Percentiles rank a stretch among this genome's conserved stretches.
Evolutionary conservation across 92 coral and sea anemone genomes (phyloP).

Genomic region (Phymanthus crucifer): DNA sequence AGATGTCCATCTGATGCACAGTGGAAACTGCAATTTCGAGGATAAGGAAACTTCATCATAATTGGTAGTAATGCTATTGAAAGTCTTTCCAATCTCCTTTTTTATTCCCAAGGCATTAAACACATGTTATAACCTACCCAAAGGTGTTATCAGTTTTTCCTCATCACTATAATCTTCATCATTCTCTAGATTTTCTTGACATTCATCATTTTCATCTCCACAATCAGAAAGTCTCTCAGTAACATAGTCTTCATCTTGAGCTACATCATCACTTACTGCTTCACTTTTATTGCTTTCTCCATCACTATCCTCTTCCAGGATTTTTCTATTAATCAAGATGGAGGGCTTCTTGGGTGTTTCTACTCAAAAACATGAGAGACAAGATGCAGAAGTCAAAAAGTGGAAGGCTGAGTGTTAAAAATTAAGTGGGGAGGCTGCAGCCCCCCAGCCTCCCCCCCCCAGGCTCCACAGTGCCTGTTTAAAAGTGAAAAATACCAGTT

Average conservation of each 20-base stretch:
- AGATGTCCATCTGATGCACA: too few relatives aligned
- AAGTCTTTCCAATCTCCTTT: too few relatives aligned
- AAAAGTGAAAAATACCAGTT: too few relatives aligned
- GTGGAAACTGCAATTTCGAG: too few relatives aligned
- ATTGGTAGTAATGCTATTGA: too few relatives aligned
- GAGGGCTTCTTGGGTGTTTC: neutral
- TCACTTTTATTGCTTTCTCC: neutral
- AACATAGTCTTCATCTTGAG: neutral
- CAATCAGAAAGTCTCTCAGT: neutral
- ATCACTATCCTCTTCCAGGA: constrained; percentile 4
- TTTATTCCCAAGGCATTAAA: too few relatives aligned
- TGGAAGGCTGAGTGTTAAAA: too few relatives aligned
- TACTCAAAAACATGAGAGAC: neutral
- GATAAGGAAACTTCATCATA: too few relatives aligned
- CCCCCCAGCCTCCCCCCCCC: too few relatives aligned
- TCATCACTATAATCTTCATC: constrained; percentile 22
- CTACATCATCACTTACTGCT: neutral
- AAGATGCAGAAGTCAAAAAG: neutral
- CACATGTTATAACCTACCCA: constrained; percentile 1
- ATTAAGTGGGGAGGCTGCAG: too few relatives aligned
- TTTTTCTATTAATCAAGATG: neutral
- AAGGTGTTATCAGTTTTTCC: constrained; percentile 29
- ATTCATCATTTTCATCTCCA: constrained; percentile 8
- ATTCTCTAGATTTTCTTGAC: neutral
- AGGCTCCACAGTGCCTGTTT: too few relatives aligned